Base-by-base conservation (phyloP, 2,888 invertebrate genomes). In the Oscheius sp. region DNA sequence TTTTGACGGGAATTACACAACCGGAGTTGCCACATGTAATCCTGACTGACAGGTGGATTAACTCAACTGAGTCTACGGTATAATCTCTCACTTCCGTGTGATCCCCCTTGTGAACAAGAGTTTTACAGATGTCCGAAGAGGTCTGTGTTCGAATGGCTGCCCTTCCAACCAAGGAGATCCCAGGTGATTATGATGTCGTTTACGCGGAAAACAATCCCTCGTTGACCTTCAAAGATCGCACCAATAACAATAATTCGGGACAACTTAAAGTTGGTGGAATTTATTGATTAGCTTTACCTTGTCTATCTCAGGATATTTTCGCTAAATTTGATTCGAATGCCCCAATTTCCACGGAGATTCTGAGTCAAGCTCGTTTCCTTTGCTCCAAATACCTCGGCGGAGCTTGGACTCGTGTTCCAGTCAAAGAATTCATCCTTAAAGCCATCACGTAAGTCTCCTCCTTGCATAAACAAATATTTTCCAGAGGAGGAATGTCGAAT, bases 401-500 rank as follows among this genome's bases (percentile, higher is more conserved):
- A 8, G 70, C 78, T 4, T 82, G 82, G 82, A 74, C 76, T 33
- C 57, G 75, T 27, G 74, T 76, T n/a, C 58, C 70, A 31, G 57
- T 75, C 12, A 73, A 80, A 15, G 70, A 80, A 2, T 79, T 81
- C 33, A 37, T 65, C 2, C 66, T 82, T 37, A 71, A 70, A 45
- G 74, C 78, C 1, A 78, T 82, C 37, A 82, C 79, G 82, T 82
- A 23, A 73, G 78, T n/a, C n/a, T n/a, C n/a, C n/a, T n/a, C n/a
- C n/a, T n/a, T n/a, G n/a, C n/a, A n/a, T n/a, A n/a, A n/a, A n/a
- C n/a, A n/a, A n/a, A n/a, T n/a, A n/a, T n/a, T n/a, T 82, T 89
- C 0, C 89, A 96, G 96, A 87, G 96, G 96, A 8, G 97, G 96
- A 0, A 89, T 97, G 65, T 95, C 95, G 65, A 97, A 97, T 88